phyloP scores from a whole-genome alignment of 2,888 invertebrate species.

The Tromatobia lineatoria region DNA sequence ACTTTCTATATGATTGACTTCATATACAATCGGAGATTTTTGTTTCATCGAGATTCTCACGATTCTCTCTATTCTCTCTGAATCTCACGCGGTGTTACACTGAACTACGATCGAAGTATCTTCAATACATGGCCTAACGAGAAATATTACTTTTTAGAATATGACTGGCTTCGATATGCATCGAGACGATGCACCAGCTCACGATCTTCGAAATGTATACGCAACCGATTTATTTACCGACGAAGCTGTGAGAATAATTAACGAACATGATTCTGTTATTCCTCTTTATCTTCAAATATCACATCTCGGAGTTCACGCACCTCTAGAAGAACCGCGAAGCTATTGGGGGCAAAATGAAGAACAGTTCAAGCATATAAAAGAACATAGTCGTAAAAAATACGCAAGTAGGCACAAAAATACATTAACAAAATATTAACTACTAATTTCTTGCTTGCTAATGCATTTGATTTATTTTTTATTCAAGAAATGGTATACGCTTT shows the following conservation, averaged over 20 bases:
- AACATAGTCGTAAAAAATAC: slow-evolving; percentile 90
- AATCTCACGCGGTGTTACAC: no score
- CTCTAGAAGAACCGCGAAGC: slow-evolving; percentile 89
- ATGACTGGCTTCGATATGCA: slow-evolving; percentile 86
- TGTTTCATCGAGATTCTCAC: no score
- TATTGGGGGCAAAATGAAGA: slow-evolving; percentile 85
- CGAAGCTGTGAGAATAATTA: slow-evolving; percentile 89
- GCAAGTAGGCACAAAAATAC: slow-evolving; percentile 87
- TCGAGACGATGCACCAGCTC: slow-evolving; percentile 85
- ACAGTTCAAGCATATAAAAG: slow-evolving; percentile 89
- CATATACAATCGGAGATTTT: no score
- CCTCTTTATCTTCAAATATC: slow-evolving; percentile 94
- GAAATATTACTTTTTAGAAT: slow-evolving; percentile 73
- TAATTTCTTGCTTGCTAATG: not conserved
- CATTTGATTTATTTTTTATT: slow-evolving; percentile 71
- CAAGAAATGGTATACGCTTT: slow-evolving; percentile 88
- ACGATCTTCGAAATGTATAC: slow-evolving; percentile 87
- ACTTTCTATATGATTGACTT: no score
- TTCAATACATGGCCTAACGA: no score
- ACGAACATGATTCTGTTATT: slow-evolving; percentile 86
- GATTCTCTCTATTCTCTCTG: no score
- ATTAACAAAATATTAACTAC: no score
- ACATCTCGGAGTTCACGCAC: slow-evolving; percentile 94
- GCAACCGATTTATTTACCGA: slow-evolving; percentile 91
- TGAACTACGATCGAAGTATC: no score